Evolutionary conservation across 2,113 vertebrate genomes (phyloP), one percentile per base, ranked within the genome.

Genomic region (Puma concolor): DNA sequence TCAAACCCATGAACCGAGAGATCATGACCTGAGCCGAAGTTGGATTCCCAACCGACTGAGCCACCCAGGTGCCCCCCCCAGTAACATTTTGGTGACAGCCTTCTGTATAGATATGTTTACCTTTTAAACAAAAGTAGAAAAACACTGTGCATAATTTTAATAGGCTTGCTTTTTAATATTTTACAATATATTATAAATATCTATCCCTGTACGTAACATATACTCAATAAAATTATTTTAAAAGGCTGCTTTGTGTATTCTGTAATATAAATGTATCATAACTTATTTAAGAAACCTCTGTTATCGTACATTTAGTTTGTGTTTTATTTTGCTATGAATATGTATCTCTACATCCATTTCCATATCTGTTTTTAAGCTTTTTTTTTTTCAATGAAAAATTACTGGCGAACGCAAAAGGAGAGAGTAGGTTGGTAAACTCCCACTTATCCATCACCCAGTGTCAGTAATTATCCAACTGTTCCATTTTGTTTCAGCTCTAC

Each of bases 301-400:
- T 77, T 48, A 86, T 54, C 25, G 3, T 63, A 95, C 79, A 79
- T 84, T 74, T 52, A 76, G 38, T 87, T 86, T 8, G 16, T 74
- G 54, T 84, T 80, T 79, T 67, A 89, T 89, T 90, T 92, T 95
- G 72, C 66, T 95, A 41, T 93, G 19, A 90, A 64, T 86, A 93
- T 74, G 29, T 13, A 50, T 95, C 71, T 84, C 84, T 90, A 38
- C 4, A 66, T 12, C 15, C 19, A 54, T 72, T 85, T 29, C 11
- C 25, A 57, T 71, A 6, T 67, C 33, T 69, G 87, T n/a, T 95
- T 79, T 95, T 38, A 79, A 77, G 76, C 33, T 64, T 48, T 83
- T 77, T 63, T 85, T 63, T 85, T 80, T 64, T 31, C 57, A 85
- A 77, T 79, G 52, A 79, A 80, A 95, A 44, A 38, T 57, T 88